These are phyloP conservation scores for Aplocera efformata DNA, from an alignment of 2,888 invertebrate species.

Conservation along the genomic window DNA sequence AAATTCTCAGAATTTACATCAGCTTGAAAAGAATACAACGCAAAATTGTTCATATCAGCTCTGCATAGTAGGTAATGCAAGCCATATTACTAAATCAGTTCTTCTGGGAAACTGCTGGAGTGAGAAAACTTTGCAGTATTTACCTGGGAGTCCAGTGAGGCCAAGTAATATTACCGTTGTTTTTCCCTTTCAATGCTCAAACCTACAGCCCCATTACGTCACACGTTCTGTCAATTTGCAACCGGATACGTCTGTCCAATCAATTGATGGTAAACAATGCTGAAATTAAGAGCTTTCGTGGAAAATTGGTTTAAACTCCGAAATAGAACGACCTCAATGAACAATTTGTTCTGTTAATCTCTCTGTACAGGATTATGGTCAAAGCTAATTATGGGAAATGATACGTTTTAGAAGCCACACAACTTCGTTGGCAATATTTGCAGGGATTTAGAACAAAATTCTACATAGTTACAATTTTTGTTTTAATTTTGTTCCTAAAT, in stretches of 20 bases:
- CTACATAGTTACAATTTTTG: too few relatives aligned
- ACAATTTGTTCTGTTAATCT: constrained; percentile 8
- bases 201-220: constrained; percentile 28
- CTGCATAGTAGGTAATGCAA: too few relatives aligned
- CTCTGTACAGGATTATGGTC: constrained; percentile 14
- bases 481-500: neutral
- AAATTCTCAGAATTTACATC: too few relatives aligned
- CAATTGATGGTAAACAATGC: constrained; percentile 41
- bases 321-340: constrained; percentile 10
- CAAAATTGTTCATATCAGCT: too few relatives aligned
- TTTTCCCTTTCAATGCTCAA: too few relatives aligned
- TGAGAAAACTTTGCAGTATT: too few relatives aligned
- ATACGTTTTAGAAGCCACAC: constrained; percentile 10
- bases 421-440: constrained; percentile 4
- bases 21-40: too few relatives aligned
- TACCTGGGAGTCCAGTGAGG: too few relatives aligned
- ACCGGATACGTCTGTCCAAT: constrained; percentile 45
- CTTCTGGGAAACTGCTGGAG: too few relatives aligned
- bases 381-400: constrained; percentile 16
- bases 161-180: too few relatives aligned
- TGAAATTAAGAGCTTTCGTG: constrained; percentile 26
- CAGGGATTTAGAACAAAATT: constrained; percentile 8
- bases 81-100: too few relatives aligned
- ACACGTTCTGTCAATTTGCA: constrained; percentile 32
- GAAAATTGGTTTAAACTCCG: constrained; percentile 7